Evolutionary conservation across 2,797 vertebrate species (phyloP).

Genomic region (Crenuchus spilurus): DNA sequence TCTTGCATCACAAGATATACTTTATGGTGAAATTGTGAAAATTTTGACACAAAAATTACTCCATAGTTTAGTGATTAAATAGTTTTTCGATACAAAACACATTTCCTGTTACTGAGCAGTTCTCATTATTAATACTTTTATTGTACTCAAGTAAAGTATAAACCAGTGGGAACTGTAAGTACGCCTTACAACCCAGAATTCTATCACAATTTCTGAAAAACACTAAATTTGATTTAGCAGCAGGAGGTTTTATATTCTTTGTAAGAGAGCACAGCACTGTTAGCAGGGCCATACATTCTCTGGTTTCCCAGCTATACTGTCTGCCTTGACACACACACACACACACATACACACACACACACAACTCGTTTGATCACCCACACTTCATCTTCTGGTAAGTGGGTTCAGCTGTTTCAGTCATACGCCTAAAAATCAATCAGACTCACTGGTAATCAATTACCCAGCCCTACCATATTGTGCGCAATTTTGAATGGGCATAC

Average conservation of each 20-base stretch:
- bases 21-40: too few relatives aligned
- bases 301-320: not conserved
- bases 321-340: not conserved
- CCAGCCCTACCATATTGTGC: not conserved
- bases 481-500: not conserved
- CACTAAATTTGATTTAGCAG: not conserved
- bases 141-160: too few relatives aligned
- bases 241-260: not conserved
- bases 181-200: too few relatives aligned
- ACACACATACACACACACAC: conserved; percentile 31
- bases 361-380: not conserved
- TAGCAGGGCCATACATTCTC: not conserved
- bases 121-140: too few relatives aligned
- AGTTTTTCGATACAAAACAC: too few relatives aligned
- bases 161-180: too few relatives aligned
- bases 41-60: too few relatives aligned
- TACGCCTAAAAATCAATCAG: not conserved
- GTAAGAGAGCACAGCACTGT: not conserved
- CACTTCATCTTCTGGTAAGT: conserved; percentile 2
- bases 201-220: too few relatives aligned
- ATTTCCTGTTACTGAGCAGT: too few relatives aligned
- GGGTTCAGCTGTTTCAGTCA: conserved; percentile 23
- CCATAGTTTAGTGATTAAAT: too few relatives aligned
- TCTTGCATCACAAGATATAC: too few relatives aligned
- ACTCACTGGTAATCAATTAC: conserved; percentile 22